A percentile compares a stretch with the other conserved stretches of the same genome.
These are phyloP conservation scores for Zelleria hepariella DNA, from an alignment of 2,888 invertebrate genomes.

Conservation along the genomic window DNA sequence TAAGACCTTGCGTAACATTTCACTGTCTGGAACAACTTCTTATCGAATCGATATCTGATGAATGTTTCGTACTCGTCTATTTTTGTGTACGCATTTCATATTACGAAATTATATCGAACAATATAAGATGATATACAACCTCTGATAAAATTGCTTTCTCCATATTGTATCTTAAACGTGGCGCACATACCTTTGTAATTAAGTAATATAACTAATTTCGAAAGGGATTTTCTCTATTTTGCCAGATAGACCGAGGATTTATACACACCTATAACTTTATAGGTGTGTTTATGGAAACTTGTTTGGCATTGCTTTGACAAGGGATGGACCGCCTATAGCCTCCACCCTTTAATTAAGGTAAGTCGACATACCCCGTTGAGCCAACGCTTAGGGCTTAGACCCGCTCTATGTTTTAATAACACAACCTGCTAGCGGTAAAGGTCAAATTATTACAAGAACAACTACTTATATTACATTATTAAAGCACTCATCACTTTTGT, in stretches of 20 bases:
- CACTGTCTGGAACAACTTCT: not conserved
- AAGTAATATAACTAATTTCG: too few relatives aligned
- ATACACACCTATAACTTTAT: too few relatives aligned
- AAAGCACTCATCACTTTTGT: too few relatives aligned
- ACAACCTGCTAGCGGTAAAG: too few relatives aligned
- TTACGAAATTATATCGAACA: not conserved
- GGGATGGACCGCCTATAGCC: not conserved
- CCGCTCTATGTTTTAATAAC: too few relatives aligned
- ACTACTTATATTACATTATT: too few relatives aligned
- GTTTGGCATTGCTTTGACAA: not conserved
- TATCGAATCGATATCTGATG: not conserved
- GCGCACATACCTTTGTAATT: too few relatives aligned
- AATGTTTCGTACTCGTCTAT: too few relatives aligned
- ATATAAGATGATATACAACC: not conserved
- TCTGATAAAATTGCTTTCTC: too few relatives aligned
- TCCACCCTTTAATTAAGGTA: constrained; percentile 1
- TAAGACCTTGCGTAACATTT: not conserved
- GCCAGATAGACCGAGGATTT: not conserved
- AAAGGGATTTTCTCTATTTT: too few relatives aligned
- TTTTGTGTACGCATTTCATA: not conserved
- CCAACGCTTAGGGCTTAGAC: not conserved
- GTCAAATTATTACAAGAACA: too few relatives aligned
- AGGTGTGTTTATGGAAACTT: not conserved
- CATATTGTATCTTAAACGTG: too few relatives aligned
- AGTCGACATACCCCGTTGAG: not conserved